Conservation (phyloP, 2,113 vertebrate genomes). For the Vireo altiloquus region DNA sequence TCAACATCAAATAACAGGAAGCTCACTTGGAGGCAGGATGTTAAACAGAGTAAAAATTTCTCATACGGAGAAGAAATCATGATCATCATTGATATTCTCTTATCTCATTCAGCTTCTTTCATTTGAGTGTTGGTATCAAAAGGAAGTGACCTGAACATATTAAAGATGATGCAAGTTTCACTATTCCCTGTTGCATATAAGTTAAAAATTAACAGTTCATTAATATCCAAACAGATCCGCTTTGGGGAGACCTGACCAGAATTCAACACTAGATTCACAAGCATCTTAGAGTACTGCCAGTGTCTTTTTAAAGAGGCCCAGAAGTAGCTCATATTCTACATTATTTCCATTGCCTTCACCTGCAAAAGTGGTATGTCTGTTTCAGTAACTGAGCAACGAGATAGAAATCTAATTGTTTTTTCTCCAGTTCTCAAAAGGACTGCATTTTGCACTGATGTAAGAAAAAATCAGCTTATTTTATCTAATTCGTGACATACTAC, state of each 20-base stretch:
- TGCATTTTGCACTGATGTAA: not conserved
- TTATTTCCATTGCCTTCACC: not conserved
- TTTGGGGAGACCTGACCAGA: not conserved
- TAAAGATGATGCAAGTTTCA: not conserved
- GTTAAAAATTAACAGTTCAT: constrained; percentile 38
- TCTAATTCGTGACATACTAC: not conserved
- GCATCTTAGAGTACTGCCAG: not conserved
- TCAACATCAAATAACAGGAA: not conserved
- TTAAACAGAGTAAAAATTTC: not conserved
- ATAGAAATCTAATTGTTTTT: not conserved
- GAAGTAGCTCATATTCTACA: not conserved
- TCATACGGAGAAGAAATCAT: not conserved
- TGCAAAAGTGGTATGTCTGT: not conserved
- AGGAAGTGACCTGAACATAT: constrained; percentile 27
- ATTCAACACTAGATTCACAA: not conserved
- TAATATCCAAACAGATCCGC: constrained; percentile 9
- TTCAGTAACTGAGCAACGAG: not conserved
- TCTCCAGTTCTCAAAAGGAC: not conserved
- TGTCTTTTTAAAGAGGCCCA: not conserved
- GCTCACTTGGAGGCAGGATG: not conserved
- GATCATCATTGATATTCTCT: not conserved
- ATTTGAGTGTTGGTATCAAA: constrained; percentile 5
- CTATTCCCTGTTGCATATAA: not conserved
- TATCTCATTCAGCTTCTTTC: not conserved
- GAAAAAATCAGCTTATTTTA: not conserved